Evolutionary conservation across 2,113 vertebrate genomes (phyloP), one percentile per base, ranked within the genome.

Genomic region (Lichenostomus cassidix): DNA sequence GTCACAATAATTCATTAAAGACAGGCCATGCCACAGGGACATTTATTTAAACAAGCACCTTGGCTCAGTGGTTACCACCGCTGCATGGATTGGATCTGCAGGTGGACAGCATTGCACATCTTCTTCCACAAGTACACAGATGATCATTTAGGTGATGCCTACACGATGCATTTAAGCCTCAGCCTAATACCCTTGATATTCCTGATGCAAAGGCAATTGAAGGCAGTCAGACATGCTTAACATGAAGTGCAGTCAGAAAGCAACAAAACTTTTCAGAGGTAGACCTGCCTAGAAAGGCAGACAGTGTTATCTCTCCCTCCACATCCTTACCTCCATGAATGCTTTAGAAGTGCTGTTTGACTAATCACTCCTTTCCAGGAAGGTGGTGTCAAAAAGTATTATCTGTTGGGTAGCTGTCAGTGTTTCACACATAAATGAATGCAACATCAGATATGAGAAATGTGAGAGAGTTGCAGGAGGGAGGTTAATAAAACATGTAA

Each of bases 111-210:
- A 1, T 24, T 53, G 33, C 22, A 35, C 2, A 1, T 10, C 23
- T 82, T 39, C 64, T 56, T 62, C 24, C n/a, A n/a, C 28, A 59
- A 39, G 28, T 24, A 33, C 21, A 44, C 2, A 52, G 31, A 41
- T 33, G 11, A 1, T 75, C 17, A 64, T 69, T 84, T 44, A 83
- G 31, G 20, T 0, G 0, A 44, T 77, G 39, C 3, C 35, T 10
- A 52, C 3, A 7, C 20, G 59, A 39, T 41, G 23, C 13, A 44
- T 68, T 74, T 56, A 39, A 94, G 13, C 9, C 37, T 52, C 52
- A 60, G 21, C 27, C 53, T 75, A 87, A 78, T 37, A 21, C 22
- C 10, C 23, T 71, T 82, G 37, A 15, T 24, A 8, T 22, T 89
- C 9, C 22, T 46, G 13, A 68, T 35, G 18, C 24, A n/a, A 68